phyloP scores from a whole-genome alignment of 1,140 invertebrate species.

The Thaumetopoea pityocampa region DNA sequence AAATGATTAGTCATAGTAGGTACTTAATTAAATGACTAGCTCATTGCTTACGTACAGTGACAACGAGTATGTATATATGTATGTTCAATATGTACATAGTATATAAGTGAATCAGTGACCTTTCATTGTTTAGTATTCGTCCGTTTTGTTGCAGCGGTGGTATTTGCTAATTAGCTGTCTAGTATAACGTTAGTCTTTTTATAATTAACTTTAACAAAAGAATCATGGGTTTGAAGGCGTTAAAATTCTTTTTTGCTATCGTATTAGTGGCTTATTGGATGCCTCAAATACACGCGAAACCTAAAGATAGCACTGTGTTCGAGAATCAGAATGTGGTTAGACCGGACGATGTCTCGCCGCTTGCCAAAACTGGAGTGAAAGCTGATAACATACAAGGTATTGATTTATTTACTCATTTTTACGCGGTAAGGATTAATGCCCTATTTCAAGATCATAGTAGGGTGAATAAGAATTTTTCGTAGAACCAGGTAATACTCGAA shows the following conservation, averaged over 20 bases:
- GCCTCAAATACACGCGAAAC: neutral
- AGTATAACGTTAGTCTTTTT: constrained; percentile 7
- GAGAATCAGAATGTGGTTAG: neutral
- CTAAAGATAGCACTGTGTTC: neutral
- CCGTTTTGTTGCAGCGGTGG: constrained; percentile 2
- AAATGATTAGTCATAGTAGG: no score
- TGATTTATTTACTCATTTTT: no score
- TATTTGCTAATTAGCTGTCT: constrained; percentile 10
- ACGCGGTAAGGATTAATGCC: no score
- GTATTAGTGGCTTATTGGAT: constrained; percentile 5
- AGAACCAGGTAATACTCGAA: no score
- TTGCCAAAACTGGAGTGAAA: neutral
- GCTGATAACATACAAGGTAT: neutral
- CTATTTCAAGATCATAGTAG: no score
- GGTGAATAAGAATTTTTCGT: no score
- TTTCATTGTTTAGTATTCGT: constrained; percentile 1
- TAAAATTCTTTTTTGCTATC: constrained; percentile 8
- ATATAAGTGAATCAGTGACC: no score
- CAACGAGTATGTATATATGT: no score
- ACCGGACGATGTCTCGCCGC: neutral
- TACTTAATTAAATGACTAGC: no score
- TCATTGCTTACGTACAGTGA: no score
- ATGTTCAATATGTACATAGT: no score
- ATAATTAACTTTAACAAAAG: constrained; percentile 1
- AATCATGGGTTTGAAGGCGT: constrained; percentile 5